phyloP scores from a whole-genome alignment of 2,797 vertebrate species.

The Poliocrania exsul region DNA sequence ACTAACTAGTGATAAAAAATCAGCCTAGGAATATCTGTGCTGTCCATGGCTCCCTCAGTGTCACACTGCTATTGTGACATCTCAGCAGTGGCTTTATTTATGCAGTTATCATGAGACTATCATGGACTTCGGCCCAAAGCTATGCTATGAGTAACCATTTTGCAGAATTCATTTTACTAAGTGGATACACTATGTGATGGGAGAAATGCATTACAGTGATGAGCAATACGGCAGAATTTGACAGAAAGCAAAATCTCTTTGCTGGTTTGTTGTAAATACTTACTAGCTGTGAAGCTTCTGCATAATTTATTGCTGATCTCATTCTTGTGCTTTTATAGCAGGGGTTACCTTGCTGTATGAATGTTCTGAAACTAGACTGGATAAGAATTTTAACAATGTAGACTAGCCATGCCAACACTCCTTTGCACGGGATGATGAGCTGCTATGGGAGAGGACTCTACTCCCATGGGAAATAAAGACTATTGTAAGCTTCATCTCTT shows the following conservation, averaged over 20 bases:
- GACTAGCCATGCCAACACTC: not conserved
- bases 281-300: not conserved
- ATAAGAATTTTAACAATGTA: not conserved
- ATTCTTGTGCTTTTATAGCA: not conserved
- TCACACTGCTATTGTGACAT: not conserved
- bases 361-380: not conserved
- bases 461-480: not conserved
- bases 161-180: not conserved
- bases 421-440: not conserved
- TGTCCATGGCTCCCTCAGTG: not conserved
- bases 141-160: not conserved
- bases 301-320: not conserved
- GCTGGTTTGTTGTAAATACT: not conserved
- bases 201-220: not conserved
- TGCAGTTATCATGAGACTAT: not conserved
- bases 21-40: not conserved
- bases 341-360: not conserved
- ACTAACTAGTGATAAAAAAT: not conserved
- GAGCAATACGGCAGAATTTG: not conserved
- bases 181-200: fast-evolving
- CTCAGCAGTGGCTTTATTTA: not conserved
- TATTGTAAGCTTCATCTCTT: not conserved
- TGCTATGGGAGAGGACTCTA: not conserved
- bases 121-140: not conserved
- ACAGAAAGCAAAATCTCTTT: not conserved